Conservation (phyloP, 2,797 vertebrate species). For the Ctenosaura bakeri region DNA sequence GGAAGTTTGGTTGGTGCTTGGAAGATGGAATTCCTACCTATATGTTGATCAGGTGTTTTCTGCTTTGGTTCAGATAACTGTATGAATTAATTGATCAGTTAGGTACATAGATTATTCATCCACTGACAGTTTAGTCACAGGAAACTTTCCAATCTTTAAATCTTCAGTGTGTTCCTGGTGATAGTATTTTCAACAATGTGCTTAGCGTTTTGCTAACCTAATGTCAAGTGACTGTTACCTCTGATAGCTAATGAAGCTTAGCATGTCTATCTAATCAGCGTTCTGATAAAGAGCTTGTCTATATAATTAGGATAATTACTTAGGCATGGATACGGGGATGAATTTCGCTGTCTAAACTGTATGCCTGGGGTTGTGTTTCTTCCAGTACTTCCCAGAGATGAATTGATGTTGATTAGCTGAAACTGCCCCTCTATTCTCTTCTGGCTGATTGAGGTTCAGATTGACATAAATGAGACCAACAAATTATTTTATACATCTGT, state of each 20-base stretch:
- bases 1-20: background rate
- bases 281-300: constrained; percentile 64
- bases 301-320: constrained; percentile 70
- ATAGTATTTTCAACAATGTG: constrained; percentile 63
- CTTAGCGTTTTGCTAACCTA: constrained; percentile 50
- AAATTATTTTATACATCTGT: constrained; percentile 25
- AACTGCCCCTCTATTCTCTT: constrained; percentile 48
- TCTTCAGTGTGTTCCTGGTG: constrained; percentile 53
- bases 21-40: background rate
- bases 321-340: constrained; percentile 53
- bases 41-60: background rate
- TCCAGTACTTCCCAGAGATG: constrained; percentile 52
- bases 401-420: constrained; percentile 44
- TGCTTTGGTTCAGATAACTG: background rate
- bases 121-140: constrained; percentile 47
- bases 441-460: constrained; percentile 26
- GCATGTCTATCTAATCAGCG: constrained; percentile 53
- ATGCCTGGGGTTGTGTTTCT: constrained; percentile 37
- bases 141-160: constrained; percentile 60
- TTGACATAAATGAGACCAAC: constrained; percentile 1
- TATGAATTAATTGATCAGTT: background rate
- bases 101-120: constrained; percentile 36
- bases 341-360: constrained; percentile 44
- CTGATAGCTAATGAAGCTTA: constrained; percentile 45
- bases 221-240: constrained; percentile 67